A percentile compares a stretch with the other conserved stretches of the same genome.
phyloP scores from a whole-genome alignment of 2,113 vertebrate genomes.

The Paratilapia polleni region DNA sequence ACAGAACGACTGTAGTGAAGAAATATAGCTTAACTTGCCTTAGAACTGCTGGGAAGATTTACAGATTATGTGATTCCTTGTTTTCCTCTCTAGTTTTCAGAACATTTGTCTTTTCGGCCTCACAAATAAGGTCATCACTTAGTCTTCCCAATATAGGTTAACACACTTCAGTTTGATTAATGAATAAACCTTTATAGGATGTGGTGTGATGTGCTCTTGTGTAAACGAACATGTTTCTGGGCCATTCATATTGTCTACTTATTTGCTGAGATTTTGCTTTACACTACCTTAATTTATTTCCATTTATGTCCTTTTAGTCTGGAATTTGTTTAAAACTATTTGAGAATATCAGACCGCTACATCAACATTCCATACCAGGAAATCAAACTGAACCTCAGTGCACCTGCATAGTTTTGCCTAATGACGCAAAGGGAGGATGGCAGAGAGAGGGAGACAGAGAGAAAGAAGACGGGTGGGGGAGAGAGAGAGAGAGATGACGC shows the following conservation, averaged over 20 bases:
- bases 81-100: background rate
- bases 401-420: conserved; percentile 6
- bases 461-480: background rate
- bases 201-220: background rate
- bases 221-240: background rate
- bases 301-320: background rate
- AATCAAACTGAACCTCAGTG: conserved; percentile 3
- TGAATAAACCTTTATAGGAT: background rate
- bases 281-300: background rate
- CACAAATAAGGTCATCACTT: conserved; percentile 15
- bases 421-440: background rate
- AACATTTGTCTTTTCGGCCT: background rate
- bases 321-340: background rate
- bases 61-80: background rate
- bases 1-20: background rate
- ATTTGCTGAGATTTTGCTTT: background rate
- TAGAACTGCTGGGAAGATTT: background rate
- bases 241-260: background rate
- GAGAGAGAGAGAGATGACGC: background rate
- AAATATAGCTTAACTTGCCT: background rate
- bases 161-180: conserved; percentile 28
- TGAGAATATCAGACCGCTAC: background rate
- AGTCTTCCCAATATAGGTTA: conserved; percentile 21
- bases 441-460: background rate
- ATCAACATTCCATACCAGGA: conserved; percentile 10